Conservation (phyloP, 2,113 vertebrate species). For the Isichthys henryi region DNA sequence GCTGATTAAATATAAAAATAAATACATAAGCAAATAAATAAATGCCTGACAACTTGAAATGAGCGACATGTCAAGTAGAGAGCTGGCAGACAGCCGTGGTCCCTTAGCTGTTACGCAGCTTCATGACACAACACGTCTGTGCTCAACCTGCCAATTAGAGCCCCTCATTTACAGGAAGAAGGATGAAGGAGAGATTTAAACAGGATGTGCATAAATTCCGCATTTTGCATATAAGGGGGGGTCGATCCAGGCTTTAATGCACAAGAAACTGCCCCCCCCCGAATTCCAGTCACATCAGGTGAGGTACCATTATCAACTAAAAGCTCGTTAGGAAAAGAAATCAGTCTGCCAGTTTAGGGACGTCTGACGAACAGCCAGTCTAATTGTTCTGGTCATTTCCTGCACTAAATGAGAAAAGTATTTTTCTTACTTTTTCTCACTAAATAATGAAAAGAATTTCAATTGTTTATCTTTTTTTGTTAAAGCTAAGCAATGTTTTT, state of each 20-base stretch:
- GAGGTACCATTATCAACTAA: not conserved
- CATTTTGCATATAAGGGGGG: not conserved
- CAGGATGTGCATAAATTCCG: not conserved
- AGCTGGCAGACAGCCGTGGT: not conserved
- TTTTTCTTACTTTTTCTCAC: not conserved
- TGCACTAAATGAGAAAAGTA: not conserved
- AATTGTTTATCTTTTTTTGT: not conserved
- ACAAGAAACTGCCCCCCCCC: not conserved
- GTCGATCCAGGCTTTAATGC: no score
- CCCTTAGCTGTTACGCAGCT: not conserved
- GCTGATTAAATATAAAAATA: not conserved
- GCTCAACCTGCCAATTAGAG: not conserved
- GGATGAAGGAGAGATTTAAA: not conserved
- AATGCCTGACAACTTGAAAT: not conserved
- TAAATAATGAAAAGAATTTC: not conserved
- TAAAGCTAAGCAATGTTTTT: not conserved
- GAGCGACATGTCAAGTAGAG: not conserved
- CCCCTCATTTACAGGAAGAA: not conserved
- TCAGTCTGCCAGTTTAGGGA: not conserved
- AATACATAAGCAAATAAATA: not conserved
- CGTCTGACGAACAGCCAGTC: not conserved
- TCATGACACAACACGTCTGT: not conserved
- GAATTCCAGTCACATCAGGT: not conserved
- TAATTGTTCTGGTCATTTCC: conserved; percentile 1
- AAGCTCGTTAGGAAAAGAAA: not conserved